Conservation (phyloP, 2,113 vertebrate species). For the Lepus timidus region DNA sequence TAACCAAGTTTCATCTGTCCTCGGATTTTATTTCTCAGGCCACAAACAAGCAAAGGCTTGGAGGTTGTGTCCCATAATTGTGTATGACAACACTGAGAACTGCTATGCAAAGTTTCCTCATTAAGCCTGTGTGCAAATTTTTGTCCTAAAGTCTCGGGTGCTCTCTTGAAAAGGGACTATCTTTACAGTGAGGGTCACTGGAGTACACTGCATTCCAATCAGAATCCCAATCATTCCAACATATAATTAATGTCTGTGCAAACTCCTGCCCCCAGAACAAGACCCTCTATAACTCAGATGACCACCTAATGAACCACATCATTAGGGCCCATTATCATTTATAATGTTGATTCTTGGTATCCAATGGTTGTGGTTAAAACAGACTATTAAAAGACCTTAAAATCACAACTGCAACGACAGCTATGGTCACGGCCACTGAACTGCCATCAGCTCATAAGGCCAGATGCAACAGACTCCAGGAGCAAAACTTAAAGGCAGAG, state of each 20-base stretch:
- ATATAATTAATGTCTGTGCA: constrained; percentile 72
- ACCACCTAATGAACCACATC: constrained; percentile 76
- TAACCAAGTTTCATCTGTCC: constrained; percentile 25
- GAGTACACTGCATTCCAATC: constrained; percentile 40
- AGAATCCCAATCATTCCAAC: constrained; percentile 64
- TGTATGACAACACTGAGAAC: neutral
- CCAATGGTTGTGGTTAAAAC: constrained; percentile 75
- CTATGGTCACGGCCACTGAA: constrained; percentile 68
- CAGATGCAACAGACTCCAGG: constrained; percentile 61
- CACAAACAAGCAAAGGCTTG: neutral
- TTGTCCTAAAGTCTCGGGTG: neutral
- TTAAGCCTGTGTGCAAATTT: constrained; percentile 57
- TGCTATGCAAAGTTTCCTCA: constrained; percentile 58
- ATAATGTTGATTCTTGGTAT: constrained; percentile 75
- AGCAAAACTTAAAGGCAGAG: constrained; percentile 38
- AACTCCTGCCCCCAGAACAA: constrained; percentile 57
- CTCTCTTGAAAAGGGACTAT: constrained; percentile 52
- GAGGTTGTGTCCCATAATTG: neutral
- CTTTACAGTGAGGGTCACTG: constrained; percentile 41
- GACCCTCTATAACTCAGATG: constrained; percentile 71
- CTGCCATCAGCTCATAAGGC: constrained; percentile 63
- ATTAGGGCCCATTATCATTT: constrained; percentile 71
- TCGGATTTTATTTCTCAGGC: constrained; percentile 49
- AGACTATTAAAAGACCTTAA: constrained; percentile 75
- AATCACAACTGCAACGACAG: constrained; percentile 72